Base-by-base conservation (phyloP, 2,888 invertebrate genomes). In the Drepanosiphum platanoidis region DNA sequence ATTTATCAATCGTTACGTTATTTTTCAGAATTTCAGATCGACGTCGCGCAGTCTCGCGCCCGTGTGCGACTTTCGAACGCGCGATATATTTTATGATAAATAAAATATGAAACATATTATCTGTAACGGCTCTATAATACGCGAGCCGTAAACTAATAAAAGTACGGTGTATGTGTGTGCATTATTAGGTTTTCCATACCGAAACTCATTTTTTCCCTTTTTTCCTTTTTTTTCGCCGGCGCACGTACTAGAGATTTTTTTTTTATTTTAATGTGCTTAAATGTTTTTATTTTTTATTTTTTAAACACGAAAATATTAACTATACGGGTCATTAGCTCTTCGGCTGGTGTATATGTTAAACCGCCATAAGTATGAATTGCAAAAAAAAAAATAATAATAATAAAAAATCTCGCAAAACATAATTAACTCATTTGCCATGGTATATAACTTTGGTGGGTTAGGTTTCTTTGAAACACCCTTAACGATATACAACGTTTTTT, bases 321-420 rank as follows among this genome's bases (percentile, higher is more conserved):
- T 39, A 7, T 32, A 61, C 61, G 36, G 61, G 39, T 13, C 39
- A 77, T 77, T 77, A 64, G 61, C 7, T 77, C 39, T 61, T 61
- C 9, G 64, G 3, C 18, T 11, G 18, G 13, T 22, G 46, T n/a
- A n/a, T 58, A 22, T 61, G 30, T 61, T 11, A 22, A 39, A 5
- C 39, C 30, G 22, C 39, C n/a, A n/a, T n/a, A 11, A 39, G 64
- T 22, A 39, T 9, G 30, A 39, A 64, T 77, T 18, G 4, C 39
- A 3, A 36, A 30, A n/a, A 36, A 52, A 42, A 42, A 42, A 42
- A 42, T 9, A 42, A 9, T 42, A 42, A 42, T 9, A 42, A 42
- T 9, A 42, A 42, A 42, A 42, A n/a, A n/a, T n/a, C n/a, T n/a
- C n/a, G n/a, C n/a, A 52, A 15, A 36, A 39, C 32, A 78, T 78